Evolutionary conservation across 2,113 vertebrate genomes (phyloP).

Genomic region (Sapajus apella): DNA sequence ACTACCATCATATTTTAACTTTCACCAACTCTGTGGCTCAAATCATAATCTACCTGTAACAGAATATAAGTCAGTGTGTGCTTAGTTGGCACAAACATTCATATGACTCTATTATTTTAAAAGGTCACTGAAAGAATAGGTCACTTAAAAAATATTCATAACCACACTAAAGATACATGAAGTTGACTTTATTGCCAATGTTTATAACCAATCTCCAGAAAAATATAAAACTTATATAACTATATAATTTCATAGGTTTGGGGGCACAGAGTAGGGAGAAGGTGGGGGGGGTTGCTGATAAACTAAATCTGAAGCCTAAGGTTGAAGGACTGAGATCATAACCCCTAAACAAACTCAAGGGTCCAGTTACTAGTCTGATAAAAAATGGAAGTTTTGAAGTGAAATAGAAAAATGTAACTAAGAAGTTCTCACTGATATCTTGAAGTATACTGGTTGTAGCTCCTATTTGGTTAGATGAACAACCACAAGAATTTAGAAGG

Average conservation of each 20-base stretch:
- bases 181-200: constrained; percentile 44
- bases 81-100: constrained; percentile 29
- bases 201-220: constrained; percentile 34
- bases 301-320: not conserved
- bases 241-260: not conserved
- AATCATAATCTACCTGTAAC: constrained; percentile 29
- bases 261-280: rapidly evolving
- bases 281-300: not conserved
- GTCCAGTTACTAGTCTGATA: not conserved
- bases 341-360: not conserved
- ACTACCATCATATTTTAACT: constrained; percentile 42
- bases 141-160: constrained; percentile 37
- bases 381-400: not conserved
- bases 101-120: constrained; percentile 38
- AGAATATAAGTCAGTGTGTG: constrained; percentile 18
- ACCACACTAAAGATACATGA: not conserved
- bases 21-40: constrained; percentile 40
- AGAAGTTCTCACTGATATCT: not conserved
- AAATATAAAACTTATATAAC: constrained; percentile 15
- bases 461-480: not conserved
- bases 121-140: constrained; percentile 23
- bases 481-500: constrained; percentile 2
- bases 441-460: not conserved
- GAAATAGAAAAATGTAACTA: not conserved
- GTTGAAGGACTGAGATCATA: not conserved